Evolutionary conservation across 1,140 invertebrate species (phyloP), one percentile per base, ranked within the genome.

Genomic region (Cephus cinctus): DNA sequence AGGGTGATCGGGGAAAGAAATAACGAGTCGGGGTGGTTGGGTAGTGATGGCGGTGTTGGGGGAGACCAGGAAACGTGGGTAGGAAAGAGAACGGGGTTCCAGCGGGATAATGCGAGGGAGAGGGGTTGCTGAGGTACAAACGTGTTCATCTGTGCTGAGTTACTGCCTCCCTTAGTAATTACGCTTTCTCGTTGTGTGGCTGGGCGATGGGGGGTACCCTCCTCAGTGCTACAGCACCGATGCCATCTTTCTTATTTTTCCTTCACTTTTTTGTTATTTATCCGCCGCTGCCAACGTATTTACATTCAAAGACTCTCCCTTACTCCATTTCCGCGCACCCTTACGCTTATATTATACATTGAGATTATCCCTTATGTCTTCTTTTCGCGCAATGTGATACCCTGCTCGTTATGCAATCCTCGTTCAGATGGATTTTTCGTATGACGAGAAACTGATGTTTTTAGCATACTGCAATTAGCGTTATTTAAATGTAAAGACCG

Each of bases 71-170:
- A 15, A 22, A 39, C 43, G 45, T 19, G 43, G 31, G 15, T 9
- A 39, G 21, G 25, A 32, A 27, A 34, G 43, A 32, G 43, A 15
- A 23, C 4, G 38, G 4, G 30, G 31, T 30, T 31, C 21, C n/a
- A 32, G 18, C 27, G 15, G n/a, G n/a, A n/a, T n/a, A n/a, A n/a
- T n/a, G 15, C 22, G 14, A 35, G 20, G 16, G 16, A 50, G 31
- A 42, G n/a, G n/a, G n/a, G n/a, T n/a, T n/a, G n/a, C n/a, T n/a
- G n/a, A n/a, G n/a, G n/a, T n/a, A n/a, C 45, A 35, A 50, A 66
- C 53, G 49, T 61, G 58, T 67, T 57, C 49, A 54, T 57, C 47
- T 59, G 52, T 54, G 45, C 57, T 51, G 53, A 51, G 54, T 57
- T 61, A 52, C 52, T 39, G 34, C 52, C 44, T 44, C 42, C 31